Evolutionary conservation across 1,140 invertebrate species (phyloP).

Genomic region (Mylabris phalerata): DNA sequence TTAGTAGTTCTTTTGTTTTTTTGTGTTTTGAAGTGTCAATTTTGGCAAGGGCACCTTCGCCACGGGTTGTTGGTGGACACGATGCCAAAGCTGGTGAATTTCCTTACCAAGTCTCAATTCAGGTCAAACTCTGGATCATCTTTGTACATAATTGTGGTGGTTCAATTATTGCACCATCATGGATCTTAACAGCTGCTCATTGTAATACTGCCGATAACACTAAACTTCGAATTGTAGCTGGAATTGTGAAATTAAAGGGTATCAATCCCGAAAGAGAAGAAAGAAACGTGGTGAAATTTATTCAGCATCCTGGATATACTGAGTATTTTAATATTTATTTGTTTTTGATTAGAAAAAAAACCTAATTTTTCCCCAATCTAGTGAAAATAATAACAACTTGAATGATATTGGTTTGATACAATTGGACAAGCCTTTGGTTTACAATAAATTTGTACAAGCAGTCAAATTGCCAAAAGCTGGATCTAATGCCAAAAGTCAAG

Average conservation of each 20-base stretch:
- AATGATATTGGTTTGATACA: constrained; percentile 59
- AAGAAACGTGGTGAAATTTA: constrained; percentile 37
- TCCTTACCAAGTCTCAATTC: too few relatives aligned
- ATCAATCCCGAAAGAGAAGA: constrained; percentile 40
- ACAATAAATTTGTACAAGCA: constrained; percentile 47
- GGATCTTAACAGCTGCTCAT: too few relatives aligned
- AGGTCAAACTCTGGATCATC: too few relatives aligned
- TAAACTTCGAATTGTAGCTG: constrained; percentile 26
- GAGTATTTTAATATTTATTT: constrained; percentile 22
- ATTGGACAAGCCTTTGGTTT: constrained; percentile 46
- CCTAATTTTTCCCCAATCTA: too few relatives aligned
- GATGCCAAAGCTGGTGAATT: too few relatives aligned
- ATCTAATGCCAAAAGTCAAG: constrained; percentile 13
- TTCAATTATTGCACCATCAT: too few relatives aligned
- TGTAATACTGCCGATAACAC: too few relatives aligned
- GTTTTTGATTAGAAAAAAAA: too few relatives aligned
- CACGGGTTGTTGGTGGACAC: not conserved
- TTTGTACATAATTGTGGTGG: too few relatives aligned
- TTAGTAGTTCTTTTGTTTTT: too few relatives aligned
- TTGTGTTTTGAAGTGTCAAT: too few relatives aligned
- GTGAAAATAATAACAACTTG: constrained; percentile 33
- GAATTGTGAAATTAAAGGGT: constrained; percentile 36
- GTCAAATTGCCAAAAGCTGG: constrained; percentile 42
- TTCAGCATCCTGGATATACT: constrained; percentile 46
- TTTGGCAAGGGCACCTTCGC: too few relatives aligned